Conservation (phyloP, 1,140 invertebrate genomes). For the Aphelenchoides fujianensis region DNA sequence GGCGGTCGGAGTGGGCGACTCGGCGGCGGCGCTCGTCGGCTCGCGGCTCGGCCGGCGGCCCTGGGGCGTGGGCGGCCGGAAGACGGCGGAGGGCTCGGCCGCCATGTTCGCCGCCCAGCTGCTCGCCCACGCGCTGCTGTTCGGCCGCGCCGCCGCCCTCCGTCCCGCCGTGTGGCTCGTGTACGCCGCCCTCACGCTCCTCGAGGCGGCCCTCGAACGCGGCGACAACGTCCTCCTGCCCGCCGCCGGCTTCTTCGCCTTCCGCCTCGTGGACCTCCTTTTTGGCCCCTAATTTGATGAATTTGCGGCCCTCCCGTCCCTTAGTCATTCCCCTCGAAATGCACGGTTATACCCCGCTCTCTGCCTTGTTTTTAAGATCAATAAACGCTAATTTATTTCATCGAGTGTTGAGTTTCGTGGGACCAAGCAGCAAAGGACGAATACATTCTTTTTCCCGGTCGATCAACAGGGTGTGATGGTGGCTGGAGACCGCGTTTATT, state of each 20-base stretch:
- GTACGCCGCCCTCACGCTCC: conserved; percentile 29
- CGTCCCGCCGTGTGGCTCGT: conserved; percentile 24
- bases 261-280: not conserved
- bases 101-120: conserved; percentile 50
- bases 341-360: too few relatives aligned
- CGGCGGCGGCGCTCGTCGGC: conserved; percentile 48
- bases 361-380: too few relatives aligned
- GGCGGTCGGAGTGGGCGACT: conserved; percentile 52
- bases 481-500: too few relatives aligned
- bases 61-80: conserved; percentile 19
- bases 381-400: too few relatives aligned
- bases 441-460: too few relatives aligned
- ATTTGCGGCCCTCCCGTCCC: too few relatives aligned
- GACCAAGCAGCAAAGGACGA: too few relatives aligned
- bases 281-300: not conserved
- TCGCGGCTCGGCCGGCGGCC: conserved; percentile 24
- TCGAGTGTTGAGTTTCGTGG: too few relatives aligned
- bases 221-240: conserved; percentile 50
- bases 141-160: conserved; percentile 25
- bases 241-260: conserved; percentile 25
- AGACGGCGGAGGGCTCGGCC: conserved; percentile 46
- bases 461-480: too few relatives aligned
- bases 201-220: conserved; percentile 39
- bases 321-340: too few relatives aligned
- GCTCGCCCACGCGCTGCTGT: conserved; percentile 19